Evolutionary conservation across 2,888 invertebrate genomes (phyloP).

Genomic region (Tinea semifulvella): DNA sequence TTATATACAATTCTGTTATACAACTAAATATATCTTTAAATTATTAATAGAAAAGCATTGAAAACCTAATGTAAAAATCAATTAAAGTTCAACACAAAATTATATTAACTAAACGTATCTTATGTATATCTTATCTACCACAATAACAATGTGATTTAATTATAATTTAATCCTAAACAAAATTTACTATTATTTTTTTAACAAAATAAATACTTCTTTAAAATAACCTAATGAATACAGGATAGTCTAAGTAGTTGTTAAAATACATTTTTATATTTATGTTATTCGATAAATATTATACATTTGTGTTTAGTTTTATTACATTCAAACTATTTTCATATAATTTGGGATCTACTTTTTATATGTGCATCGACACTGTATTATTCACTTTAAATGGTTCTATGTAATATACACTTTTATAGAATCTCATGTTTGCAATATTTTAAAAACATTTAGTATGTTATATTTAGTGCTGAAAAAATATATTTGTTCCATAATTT

Average conservation of each 20-base stretch:
- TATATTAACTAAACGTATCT: neutral
- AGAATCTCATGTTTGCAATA: no score
- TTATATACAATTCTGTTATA: neutral
- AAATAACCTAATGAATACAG: neutral
- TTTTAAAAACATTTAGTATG: no score
- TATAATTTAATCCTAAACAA: conserved; percentile 1
- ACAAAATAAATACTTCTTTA: no score
- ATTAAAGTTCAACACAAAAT: no score
- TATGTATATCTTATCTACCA: conserved; percentile 4
- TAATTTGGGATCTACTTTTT: no score
- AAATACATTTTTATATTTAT: neutral
- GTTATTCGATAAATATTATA: neutral
- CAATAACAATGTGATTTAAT: neutral
- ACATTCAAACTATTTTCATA: no score
- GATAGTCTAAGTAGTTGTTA: neutral
- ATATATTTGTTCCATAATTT: no score
- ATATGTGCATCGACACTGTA: no score
- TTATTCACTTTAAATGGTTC: no score
- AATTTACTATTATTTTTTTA: conserved; percentile 2
- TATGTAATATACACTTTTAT: no score
- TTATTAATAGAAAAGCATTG: neutral
- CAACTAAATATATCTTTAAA: conserved; percentile 1
- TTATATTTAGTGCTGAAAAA: no score
- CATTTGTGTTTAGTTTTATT: no score
- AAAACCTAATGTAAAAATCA: neutral